Conservation (phyloP, 2,888 invertebrate genomes). For the Limnephilus lunatus region DNA sequence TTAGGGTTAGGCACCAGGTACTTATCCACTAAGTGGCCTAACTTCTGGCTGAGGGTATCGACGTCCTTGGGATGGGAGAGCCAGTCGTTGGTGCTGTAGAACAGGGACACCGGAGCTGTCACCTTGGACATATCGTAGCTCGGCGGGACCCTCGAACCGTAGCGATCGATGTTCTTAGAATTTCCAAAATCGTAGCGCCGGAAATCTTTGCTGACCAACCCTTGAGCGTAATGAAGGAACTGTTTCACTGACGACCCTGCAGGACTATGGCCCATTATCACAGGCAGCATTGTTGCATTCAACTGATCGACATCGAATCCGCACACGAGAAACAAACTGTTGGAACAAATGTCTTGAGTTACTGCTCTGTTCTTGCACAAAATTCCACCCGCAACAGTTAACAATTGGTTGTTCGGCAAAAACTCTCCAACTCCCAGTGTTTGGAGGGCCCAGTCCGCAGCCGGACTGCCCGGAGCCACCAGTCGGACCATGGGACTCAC, state of each 20-base stretch:
- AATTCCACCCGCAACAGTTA: conserved; percentile 72
- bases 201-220: conserved; percentile 71
- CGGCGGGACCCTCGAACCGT: conserved; percentile 68
- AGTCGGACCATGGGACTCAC: conserved; percentile 71
- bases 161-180: conserved; percentile 67
- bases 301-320: conserved; percentile 79
- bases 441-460: conserved; percentile 69
- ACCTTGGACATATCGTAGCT: conserved; percentile 71
- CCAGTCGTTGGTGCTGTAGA: conserved; percentile 72
- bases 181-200: conserved; percentile 71
- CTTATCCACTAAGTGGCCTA: conserved; percentile 67
- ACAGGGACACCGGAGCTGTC: conserved; percentile 70
- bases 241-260: conserved; percentile 78
- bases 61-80: conserved; percentile 54
- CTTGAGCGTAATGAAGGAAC: conserved; percentile 74
- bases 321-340: conserved; percentile 78
- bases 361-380: conserved; percentile 74
- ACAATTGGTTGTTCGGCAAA: conserved; percentile 77
- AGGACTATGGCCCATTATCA: conserved; percentile 76
- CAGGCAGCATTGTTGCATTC: conserved; percentile 78
- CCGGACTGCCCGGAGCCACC: conserved; percentile 69
- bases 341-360: conserved; percentile 77
- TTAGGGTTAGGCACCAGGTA: conserved; percentile 66
- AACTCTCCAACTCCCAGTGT: conserved; percentile 80
- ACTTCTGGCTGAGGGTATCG: conserved; percentile 53